Evolutionary conservation across 2,888 invertebrate genomes (phyloP), one percentile per base, ranked within the genome.

Genomic region (Hyposoter dolosus): DNA sequence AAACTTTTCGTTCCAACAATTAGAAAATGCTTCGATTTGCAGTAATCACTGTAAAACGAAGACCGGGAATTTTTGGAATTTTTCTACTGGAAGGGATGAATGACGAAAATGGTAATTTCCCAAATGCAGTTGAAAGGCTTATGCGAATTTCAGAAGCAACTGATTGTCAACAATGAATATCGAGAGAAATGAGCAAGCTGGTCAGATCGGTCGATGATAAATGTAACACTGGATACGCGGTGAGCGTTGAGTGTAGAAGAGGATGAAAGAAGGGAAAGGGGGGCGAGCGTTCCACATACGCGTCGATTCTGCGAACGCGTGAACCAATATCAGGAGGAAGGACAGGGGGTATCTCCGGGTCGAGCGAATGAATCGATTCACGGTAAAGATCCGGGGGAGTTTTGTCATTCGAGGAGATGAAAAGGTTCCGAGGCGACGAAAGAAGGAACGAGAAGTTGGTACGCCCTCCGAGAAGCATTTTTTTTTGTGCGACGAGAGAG

Each of bases 251-350:
- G 4, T 12, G 12, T 23, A 56, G 56, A 56, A 56, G 56, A 56
- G 56, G 56, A 56, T 56, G 56, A 23, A 56, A 28, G 28, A 28
- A 60, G 28, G 47, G 23, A 15, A 23, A 71, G 7, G 45, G n/a
- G 69, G 17, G 12, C 19, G 40, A 28, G 43, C 28, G 43, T 71
- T 71, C 28, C 19, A 19, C 43, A 68, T 35, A 53, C 45, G 19
- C 23, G 17, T 40, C 60, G 35, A 83, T 83, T 83, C 79, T 45
- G 10, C 78, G 69, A 84, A 80, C 19, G 19, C 71, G 60, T 79
- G 63, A 81, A 69, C 80, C 84, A 80, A 81, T 81, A 81, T 72
- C 71, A 50, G 53, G 56, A 53, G 53, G 56, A n/a, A n/a, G 56
- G 47, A 32, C 65, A 47, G 47, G 40, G 47, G 76, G 65, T 65